phyloP scores from a whole-genome alignment of 2,888 invertebrate genomes.

The Andrena marginata region DNA sequence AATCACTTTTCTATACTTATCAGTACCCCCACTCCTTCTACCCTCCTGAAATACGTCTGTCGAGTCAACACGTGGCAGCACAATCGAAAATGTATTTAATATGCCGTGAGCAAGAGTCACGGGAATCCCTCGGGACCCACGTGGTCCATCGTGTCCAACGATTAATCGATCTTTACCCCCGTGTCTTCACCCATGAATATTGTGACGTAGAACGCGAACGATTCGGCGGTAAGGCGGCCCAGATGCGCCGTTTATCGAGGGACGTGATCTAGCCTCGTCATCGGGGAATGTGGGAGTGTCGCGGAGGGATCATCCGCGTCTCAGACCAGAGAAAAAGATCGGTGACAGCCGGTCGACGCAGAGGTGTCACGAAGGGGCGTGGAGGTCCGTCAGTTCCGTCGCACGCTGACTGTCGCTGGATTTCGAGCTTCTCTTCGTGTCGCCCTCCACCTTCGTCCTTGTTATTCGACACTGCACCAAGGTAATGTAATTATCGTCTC shows the following conservation, averaged over 20 bases:
- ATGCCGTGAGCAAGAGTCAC: neutral
- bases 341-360: conserved; percentile 67
- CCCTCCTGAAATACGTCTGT: neutral
- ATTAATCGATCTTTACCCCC: conserved; percentile 37
- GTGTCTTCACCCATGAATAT: conserved; percentile 49
- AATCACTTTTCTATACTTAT: too few species aligned
- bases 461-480: conserved; percentile 7
- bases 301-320: conserved; percentile 71
- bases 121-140: neutral
- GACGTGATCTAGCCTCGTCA: conserved; percentile 81
- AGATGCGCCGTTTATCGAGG: conserved; percentile 72
- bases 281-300: conserved; percentile 84
- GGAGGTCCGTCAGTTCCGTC: conserved; percentile 69
- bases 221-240: conserved; percentile 53
- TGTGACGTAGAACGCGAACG: conserved; percentile 55
- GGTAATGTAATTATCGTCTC: conserved; percentile 46
- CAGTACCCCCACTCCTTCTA: too few species aligned
- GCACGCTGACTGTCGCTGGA: conserved; percentile 58
- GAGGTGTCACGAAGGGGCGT: conserved; percentile 82
- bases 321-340: conserved; percentile 62
- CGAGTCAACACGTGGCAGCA: neutral
- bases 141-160: neutral
- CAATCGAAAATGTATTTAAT: too few species aligned
- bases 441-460: conserved; percentile 5
- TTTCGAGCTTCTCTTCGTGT: conserved; percentile 40